Evolutionary conservation across 2,113 vertebrate genomes (phyloP).

Genomic region (Festucalex cinctus): DNA sequence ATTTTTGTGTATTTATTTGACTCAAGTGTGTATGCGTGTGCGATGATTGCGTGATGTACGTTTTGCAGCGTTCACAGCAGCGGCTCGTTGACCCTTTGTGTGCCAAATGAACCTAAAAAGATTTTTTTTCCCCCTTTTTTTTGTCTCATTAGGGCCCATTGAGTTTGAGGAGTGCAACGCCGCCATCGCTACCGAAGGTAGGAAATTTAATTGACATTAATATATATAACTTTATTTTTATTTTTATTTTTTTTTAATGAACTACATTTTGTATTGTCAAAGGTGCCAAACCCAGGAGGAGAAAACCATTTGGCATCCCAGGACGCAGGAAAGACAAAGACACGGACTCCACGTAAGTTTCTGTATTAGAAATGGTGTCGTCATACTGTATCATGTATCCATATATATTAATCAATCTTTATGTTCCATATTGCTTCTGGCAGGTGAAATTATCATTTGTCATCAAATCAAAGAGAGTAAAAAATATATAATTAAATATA

Average conservation of each 20-base stretch:
- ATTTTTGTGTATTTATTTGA: not conserved
- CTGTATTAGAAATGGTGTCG: too few relatives aligned
- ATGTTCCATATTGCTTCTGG: too few relatives aligned
- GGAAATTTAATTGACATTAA: slow-evolving; percentile 8
- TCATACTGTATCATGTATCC: too few relatives aligned
- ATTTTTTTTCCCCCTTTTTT: slow-evolving; percentile 33
- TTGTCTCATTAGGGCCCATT: slow-evolving; percentile 78
- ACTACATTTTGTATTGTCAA: slow-evolving; percentile 29
- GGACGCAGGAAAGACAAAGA: slow-evolving; percentile 94
- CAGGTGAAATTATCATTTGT: too few relatives aligned
- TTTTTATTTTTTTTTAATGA: not conserved
- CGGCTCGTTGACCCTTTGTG: slow-evolving; percentile 52
- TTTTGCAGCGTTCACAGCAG: slow-evolving; percentile 49
- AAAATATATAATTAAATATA: too few relatives aligned
- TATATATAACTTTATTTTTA: too few relatives aligned
- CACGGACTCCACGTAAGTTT: slow-evolving; percentile 89
- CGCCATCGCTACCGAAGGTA: slow-evolving; percentile 88
- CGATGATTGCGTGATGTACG: slow-evolving; percentile 56
- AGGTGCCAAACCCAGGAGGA: slow-evolving; percentile 89
- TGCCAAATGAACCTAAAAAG: slow-evolving; percentile 54
- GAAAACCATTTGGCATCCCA: slow-evolving; percentile 89
- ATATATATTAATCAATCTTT: too few relatives aligned
- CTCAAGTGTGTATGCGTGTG: slow-evolving; percentile 27
- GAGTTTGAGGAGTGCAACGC: slow-evolving; percentile 97
- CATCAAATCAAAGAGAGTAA: too few relatives aligned